phyloP scores from a whole-genome alignment of 2,113 vertebrate species.

The Rhizomys pruinosus region DNA sequence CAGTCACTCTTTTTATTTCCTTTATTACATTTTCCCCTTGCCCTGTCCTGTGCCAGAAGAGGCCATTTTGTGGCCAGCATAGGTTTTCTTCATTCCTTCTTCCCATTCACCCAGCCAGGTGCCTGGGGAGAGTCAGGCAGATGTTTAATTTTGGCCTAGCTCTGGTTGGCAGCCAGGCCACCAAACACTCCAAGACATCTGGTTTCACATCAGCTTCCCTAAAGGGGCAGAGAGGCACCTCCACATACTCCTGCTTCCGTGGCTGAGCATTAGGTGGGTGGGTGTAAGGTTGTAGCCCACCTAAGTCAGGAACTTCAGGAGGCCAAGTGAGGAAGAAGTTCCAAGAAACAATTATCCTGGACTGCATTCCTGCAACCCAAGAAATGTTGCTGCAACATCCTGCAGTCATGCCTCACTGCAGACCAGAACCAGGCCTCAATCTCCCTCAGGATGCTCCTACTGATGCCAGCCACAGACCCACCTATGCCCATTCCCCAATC shows the following conservation, averaged over 20 bases:
- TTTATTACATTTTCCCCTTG: neutral
- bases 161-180: constrained; percentile 52
- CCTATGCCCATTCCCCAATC: no score
- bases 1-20: no score
- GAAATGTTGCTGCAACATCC: no score
- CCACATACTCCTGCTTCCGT: neutral
- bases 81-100: constrained; percentile 36
- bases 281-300: no score
- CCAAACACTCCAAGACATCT: constrained; percentile 43
- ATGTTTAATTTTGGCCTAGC: constrained; percentile 58
- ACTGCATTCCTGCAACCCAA: no score
- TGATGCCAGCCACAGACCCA: no score
- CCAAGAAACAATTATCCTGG: no score
- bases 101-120: constrained; percentile 59
- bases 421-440: no score
- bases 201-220: constrained; percentile 36
- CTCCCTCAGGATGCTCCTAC: no score
- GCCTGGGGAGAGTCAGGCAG: constrained; percentile 59
- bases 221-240: neutral
- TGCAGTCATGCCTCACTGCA: no score
- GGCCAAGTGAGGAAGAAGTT: no score
- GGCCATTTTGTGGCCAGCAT: constrained; percentile 40
- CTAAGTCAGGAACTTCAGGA: no score
- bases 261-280: neutral
- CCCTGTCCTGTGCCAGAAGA: neutral